A percentile compares a stretch with the other conserved stretches of the same genome.
Conservation (phyloP, 2,888 invertebrate genomes). For the Spodoptera picta region DNA sequence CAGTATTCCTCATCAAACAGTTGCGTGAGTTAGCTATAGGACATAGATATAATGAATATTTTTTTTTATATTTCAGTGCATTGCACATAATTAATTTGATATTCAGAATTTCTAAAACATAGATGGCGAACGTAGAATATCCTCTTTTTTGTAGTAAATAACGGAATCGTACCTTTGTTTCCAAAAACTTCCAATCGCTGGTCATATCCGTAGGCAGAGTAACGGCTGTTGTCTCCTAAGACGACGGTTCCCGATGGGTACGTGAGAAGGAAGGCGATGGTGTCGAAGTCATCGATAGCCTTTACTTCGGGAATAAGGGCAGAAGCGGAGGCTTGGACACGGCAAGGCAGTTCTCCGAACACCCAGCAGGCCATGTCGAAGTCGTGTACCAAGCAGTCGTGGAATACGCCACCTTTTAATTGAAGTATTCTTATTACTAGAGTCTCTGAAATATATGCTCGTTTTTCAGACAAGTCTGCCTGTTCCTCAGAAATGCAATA, state of each 20-base stretch:
- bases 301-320: slow-evolving; percentile 89
- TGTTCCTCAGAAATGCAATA: too few relatives aligned
- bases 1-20: too few relatives aligned
- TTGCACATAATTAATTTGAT: too few relatives aligned
- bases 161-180: slow-evolving; percentile 78
- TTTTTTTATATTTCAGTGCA: too few relatives aligned
- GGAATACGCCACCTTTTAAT: slow-evolving; percentile 90
- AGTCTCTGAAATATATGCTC: too few relatives aligned
- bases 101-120: too few relatives aligned
- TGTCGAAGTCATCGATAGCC: slow-evolving; percentile 90
- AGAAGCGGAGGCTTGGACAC: slow-evolving; percentile 86
- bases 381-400: slow-evolving; percentile 92
- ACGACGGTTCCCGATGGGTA: slow-evolving; percentile 90
- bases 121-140: too few relatives aligned
- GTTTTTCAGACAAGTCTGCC: background rate
- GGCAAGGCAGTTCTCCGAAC: slow-evolving; percentile 89
- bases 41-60: too few relatives aligned
- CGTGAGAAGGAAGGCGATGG: slow-evolving; percentile 88
- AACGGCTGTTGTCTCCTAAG: slow-evolving; percentile 90
- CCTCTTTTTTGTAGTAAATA: too few relatives aligned
- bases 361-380: slow-evolving; percentile 91
- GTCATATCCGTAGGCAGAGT: slow-evolving; percentile 91
- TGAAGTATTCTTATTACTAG: too few relatives aligned
- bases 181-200: slow-evolving; percentile 91
- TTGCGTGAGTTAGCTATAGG: too few relatives aligned